Percentiles rank a stretch among this genome's conserved stretches.
phyloP scores from a whole-genome alignment of 2,888 invertebrate species.

The Heliconius ethilla region DNA sequence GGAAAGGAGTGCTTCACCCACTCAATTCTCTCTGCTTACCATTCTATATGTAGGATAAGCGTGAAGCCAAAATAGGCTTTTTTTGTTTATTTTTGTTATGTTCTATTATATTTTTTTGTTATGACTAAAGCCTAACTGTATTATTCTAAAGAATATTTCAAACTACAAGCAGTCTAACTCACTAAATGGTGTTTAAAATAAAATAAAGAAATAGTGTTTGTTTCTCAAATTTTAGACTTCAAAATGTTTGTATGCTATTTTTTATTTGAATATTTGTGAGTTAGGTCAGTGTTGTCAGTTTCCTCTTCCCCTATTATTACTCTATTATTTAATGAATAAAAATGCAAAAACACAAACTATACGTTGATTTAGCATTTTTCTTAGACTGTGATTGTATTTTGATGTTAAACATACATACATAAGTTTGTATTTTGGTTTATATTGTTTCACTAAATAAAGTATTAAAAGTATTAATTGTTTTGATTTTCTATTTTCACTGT shows the following conservation, averaged over 20 bases:
- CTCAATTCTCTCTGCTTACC: no score
- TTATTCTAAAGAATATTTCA: no score
- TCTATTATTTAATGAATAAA: not conserved
- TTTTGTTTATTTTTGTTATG: no score
- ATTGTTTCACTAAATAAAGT: conserved; percentile 14
- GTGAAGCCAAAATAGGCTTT: no score
- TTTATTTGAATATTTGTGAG: not conserved
- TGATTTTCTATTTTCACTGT: conserved; percentile 72
- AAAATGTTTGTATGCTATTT: not conserved
- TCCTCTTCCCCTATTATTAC: no score
- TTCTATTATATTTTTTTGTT: no score
- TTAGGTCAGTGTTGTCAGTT: not conserved
- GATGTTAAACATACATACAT: not conserved
- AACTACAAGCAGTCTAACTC: not conserved
- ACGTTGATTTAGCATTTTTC: conserved; percentile 2
- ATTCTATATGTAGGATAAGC: no score
- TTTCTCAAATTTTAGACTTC: not conserved
- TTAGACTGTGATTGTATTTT: conserved; percentile 11
- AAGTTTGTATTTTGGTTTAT: conserved; percentile 7
- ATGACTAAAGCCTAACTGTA: no score
- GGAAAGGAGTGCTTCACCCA: no score
- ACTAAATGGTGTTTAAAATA: not conserved
- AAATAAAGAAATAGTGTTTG: no score
- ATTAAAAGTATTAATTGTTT: conserved; percentile 7
- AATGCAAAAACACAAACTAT: not conserved